Evolutionary conservation across 2,113 vertebrate genomes (phyloP).

Genomic region (Rissa tridactyla): DNA sequence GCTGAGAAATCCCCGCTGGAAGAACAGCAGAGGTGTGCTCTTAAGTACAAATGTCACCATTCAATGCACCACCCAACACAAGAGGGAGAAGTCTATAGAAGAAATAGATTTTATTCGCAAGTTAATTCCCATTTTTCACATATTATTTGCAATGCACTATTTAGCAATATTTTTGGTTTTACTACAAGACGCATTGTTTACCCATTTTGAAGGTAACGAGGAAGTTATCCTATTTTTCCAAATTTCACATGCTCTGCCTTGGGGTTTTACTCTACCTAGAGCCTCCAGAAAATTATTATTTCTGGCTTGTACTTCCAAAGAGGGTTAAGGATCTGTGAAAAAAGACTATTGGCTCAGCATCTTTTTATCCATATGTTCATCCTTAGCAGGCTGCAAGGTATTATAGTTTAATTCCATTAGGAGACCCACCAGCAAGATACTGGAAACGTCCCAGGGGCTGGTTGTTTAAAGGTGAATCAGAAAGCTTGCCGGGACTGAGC

Average conservation of each 20-base stretch:
- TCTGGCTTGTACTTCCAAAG: background rate
- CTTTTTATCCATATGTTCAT: background rate
- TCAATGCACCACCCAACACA: background rate
- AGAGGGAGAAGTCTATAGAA: background rate
- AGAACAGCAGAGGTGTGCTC: background rate
- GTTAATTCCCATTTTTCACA: background rate
- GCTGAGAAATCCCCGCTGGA: background rate
- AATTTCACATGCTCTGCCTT: background rate
- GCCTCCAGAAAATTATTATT: background rate
- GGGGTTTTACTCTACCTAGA: background rate
- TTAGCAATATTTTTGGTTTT: background rate
- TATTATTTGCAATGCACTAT: background rate
- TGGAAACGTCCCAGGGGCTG: background rate
- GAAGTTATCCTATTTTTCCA: background rate
- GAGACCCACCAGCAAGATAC: background rate
- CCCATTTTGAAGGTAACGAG: background rate
- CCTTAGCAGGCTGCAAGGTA: background rate
- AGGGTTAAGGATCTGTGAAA: background rate
- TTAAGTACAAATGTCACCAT: background rate
- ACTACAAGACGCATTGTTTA: background rate
- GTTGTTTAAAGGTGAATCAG: background rate
- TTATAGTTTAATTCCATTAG: constrained; percentile 26
- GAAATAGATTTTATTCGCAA: background rate
- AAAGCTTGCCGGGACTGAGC: background rate
- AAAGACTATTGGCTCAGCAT: constrained; percentile 20